A percentile compares a stretch with the other conserved stretches of the same genome.
Conservation (phyloP, 2,797 vertebrate species). For the Hafferia zeledoni region DNA sequence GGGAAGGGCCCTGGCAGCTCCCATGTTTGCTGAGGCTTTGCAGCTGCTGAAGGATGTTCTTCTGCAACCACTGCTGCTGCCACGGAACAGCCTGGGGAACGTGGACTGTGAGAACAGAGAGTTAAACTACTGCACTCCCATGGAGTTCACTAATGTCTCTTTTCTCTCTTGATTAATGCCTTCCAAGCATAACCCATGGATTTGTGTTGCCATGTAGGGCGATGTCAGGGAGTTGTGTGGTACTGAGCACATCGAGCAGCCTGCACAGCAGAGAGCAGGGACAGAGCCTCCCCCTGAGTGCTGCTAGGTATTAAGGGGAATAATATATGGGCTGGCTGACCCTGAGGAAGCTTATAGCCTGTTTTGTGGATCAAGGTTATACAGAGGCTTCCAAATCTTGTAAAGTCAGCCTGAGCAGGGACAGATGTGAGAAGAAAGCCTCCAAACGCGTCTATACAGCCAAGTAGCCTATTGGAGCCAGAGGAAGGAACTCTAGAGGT, state of each 20-base stretch:
- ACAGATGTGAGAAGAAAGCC: neutral
- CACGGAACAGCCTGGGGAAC: neutral
- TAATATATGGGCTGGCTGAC: neutral
- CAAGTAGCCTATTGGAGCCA: neutral
- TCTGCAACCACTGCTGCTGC: neutral
- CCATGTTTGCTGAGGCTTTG: neutral
- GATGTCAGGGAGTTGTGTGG: rapidly evolving
- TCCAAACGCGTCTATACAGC: rapidly evolving
- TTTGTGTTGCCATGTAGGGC: neutral
- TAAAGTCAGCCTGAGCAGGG: neutral
- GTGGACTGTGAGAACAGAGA: neutral
- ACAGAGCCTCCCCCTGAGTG: neutral
- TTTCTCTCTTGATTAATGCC: neutral
- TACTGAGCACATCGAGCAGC: neutral
- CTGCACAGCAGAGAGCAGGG: neutral
- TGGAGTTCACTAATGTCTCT: neutral
- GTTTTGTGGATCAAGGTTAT: neutral
- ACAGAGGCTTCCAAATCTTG: neutral
- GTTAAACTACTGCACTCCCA: neutral
- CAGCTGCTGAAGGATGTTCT: conserved; percentile 28
- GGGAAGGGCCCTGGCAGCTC: conserved; percentile 13
- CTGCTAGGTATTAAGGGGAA: neutral
- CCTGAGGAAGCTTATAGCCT: neutral
- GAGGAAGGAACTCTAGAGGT: rapidly evolving
- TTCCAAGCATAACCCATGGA: neutral